phyloP scores from a whole-genome alignment of 2,888 invertebrate species.

The Parnassius smintheus region DNA sequence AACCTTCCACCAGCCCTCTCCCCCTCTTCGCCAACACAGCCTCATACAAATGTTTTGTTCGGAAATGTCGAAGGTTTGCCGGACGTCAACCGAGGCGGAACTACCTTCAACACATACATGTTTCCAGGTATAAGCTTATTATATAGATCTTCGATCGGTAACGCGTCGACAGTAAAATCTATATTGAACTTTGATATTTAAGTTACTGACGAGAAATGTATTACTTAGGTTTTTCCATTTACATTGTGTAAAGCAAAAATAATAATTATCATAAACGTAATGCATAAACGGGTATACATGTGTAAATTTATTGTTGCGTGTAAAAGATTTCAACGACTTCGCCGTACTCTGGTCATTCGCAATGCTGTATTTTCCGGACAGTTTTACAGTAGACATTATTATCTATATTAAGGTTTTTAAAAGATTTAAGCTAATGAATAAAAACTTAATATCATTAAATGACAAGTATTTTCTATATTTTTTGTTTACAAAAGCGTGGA shows the following conservation, averaged over 20 bases:
- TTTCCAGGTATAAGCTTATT: conserved; percentile 61
- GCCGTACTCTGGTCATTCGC: background rate
- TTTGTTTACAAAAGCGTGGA: too few species aligned
- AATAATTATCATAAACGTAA: conserved; percentile 16
- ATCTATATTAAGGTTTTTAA: too few species aligned
- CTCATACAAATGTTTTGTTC: conserved; percentile 47
- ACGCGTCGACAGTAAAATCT: conserved; percentile 26
- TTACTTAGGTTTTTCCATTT: conserved; percentile 24
- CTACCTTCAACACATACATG: conserved; percentile 69
- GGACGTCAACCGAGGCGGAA: conserved; percentile 76
- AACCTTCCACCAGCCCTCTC: conserved; percentile 10
- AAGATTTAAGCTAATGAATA: too few species aligned
- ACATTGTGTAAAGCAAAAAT: conserved; percentile 19
- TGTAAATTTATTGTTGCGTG: conserved; percentile 9
- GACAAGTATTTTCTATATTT: too few species aligned
- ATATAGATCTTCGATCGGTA: conserved; percentile 29
- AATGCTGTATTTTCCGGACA: background rate
- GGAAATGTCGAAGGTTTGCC: conserved; percentile 79
- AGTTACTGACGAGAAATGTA: conserved; percentile 16
- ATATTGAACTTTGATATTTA: conserved; percentile 27
- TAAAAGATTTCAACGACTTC: conserved; percentile 19
- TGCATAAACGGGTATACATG: conserved; percentile 1
- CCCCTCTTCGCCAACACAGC: conserved; percentile 29
- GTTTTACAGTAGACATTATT: too few species aligned
- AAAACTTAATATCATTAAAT: too few species aligned